Conservation (phyloP, 35 echinoderm and acorn worm species). For the Chiridota heheva region DNA sequence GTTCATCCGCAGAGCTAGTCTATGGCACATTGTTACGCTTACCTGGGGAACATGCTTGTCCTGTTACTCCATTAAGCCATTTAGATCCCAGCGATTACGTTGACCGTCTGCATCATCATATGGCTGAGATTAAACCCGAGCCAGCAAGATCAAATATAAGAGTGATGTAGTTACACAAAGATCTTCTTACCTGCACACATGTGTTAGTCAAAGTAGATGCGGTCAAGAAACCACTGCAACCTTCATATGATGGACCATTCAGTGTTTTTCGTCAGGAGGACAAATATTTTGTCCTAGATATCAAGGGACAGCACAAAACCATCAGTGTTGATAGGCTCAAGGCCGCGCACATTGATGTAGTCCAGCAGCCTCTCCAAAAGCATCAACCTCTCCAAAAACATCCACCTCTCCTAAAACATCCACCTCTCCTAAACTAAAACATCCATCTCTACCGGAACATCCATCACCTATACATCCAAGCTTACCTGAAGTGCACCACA, state of each 20-base stretch:
- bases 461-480: too few species aligned
- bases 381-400: too few species aligned
- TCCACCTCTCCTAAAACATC: too few species aligned
- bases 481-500: too few species aligned
- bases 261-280: not conserved
- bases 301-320: not conserved
- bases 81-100: not conserved
- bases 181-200: not conserved
- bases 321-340: constrained; percentile 24
- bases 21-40: not conserved
- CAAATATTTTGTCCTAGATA: constrained; percentile 23
- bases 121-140: not conserved
- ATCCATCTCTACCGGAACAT: too few species aligned
- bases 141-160: not conserved
- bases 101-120: not conserved
- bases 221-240: constrained; percentile 26
- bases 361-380: too few species aligned
- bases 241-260: constrained; percentile 21
- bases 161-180: not conserved
- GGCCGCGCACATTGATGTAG: not conserved
- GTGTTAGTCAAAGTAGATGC: constrained; percentile 6
- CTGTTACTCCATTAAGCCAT: not conserved
- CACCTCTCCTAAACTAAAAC: too few species aligned
- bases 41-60: not conserved
- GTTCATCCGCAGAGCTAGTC: not conserved